These are phyloP conservation scores for Heliothis virescens DNA, from an alignment of 1,140 invertebrate species.

Conservation along the genomic window DNA sequence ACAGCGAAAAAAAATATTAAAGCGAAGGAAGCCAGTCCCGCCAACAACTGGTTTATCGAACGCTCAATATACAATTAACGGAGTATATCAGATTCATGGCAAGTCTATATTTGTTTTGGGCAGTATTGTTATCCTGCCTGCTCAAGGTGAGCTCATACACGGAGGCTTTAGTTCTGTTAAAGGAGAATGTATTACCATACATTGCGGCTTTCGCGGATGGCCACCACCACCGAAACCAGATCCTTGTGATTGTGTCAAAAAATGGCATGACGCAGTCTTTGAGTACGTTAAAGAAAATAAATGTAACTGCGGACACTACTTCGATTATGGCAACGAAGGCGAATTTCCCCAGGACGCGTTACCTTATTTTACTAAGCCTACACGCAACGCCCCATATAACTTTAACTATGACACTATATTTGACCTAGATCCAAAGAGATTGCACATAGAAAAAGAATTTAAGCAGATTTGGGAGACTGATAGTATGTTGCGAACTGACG, in stretches of 20 bases:
- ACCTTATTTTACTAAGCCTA: conserved; percentile 73
- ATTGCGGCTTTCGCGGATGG: conserved; percentile 68
- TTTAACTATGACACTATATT: conserved; percentile 79
- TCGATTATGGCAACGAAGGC: conserved; percentile 76
- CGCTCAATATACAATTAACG: conserved; percentile 72
- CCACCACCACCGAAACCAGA: conserved; percentile 68
- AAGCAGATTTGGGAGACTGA: conserved; percentile 79
- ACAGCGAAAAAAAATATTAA: conserved; percentile 57
- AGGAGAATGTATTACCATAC: conserved; percentile 70
- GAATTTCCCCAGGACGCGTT: conserved; percentile 68
- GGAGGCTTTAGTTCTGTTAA: conserved; percentile 66
- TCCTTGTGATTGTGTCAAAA: conserved; percentile 74
- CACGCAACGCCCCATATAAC: conserved; percentile 58
- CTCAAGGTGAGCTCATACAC: conserved; percentile 72
- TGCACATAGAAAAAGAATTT: conserved; percentile 73
- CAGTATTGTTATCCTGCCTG: conserved; percentile 68
- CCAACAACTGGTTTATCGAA: conserved; percentile 72
- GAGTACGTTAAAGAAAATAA: conserved; percentile 72
- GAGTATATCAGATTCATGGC: conserved; percentile 66
- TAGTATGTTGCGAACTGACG: conserved; percentile 68
- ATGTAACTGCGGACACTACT: conserved; percentile 75
- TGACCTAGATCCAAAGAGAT: conserved; percentile 68
- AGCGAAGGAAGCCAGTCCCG: conserved; percentile 64
- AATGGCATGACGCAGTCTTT: conserved; percentile 71
- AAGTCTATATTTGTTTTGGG: conserved; percentile 68